Conservation (phyloP, 1,140 invertebrate species). For the Heliconius nattereri region DNA sequence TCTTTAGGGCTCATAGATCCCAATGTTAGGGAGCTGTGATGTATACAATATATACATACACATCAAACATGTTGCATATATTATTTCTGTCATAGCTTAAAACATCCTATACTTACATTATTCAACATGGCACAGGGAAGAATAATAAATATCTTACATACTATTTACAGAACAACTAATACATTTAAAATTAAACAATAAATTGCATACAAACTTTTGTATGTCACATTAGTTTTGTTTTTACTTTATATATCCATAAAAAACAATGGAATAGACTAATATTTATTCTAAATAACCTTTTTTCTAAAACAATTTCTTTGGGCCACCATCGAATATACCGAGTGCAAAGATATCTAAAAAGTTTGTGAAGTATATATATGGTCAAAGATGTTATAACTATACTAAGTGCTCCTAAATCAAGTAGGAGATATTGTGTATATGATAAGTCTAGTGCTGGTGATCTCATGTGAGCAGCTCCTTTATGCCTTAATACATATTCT, state of each 20-base stretch:
- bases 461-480: constrained; percentile 83
- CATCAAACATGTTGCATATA: background rate
- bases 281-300: constrained; percentile 63
- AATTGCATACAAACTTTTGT: constrained; percentile 19
- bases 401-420: constrained; percentile 82
- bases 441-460: constrained; percentile 83
- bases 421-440: constrained; percentile 83
- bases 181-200: constrained; percentile 6
- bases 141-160: constrained; percentile 49
- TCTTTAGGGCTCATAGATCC: background rate
- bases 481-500: constrained; percentile 84
- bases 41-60: constrained; percentile 7
- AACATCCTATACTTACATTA: constrained; percentile 18
- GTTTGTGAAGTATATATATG: constrained; percentile 63
- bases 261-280: constrained; percentile 62
- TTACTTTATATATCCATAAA: constrained; percentile 68
- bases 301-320: constrained; percentile 62
- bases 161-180: constrained; percentile 54
- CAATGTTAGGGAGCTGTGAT: background rate
- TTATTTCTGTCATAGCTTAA: background rate
- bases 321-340: constrained; percentile 71
- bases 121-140: constrained; percentile 23
- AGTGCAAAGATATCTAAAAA: constrained; percentile 70
- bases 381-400: constrained; percentile 53
- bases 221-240: constrained; percentile 54